phyloP scores from a whole-genome alignment of 1,140 invertebrate genomes.

The Drosophila parabipectinata region DNA sequence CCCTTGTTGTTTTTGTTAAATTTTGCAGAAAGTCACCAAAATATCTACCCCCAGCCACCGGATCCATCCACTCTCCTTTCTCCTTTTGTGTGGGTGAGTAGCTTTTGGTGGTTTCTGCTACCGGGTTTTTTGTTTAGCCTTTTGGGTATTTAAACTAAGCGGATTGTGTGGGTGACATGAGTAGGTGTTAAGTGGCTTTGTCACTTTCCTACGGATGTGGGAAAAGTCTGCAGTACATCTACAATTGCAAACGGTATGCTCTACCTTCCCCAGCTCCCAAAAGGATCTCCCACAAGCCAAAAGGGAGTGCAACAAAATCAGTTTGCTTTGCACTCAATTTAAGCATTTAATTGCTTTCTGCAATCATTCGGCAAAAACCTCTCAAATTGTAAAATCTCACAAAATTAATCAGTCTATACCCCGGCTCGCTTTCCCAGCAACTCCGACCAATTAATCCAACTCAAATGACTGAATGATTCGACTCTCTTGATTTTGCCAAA shows the following conservation, averaged over 20 bases:
- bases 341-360: conserved; percentile 71
- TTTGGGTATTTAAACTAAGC: conserved; percentile 83
- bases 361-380: conserved; percentile 42
- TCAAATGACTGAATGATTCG: conserved; percentile 73
- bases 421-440: conserved; percentile 16
- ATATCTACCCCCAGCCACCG: conserved; percentile 31
- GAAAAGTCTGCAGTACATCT: conserved; percentile 38
- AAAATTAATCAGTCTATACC: conserved; percentile 66
- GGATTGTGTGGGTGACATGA: conserved; percentile 81
- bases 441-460: conserved; percentile 68
- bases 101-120: conserved; percentile 55
- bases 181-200: conserved; percentile 82
- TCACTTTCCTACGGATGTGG: conserved; percentile 66
- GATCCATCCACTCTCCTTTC: conserved; percentile 11
- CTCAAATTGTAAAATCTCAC: conserved; percentile 55
- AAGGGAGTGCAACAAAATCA: conserved; percentile 23
- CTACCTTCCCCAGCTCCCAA: not conserved
- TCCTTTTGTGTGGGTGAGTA: conserved; percentile 28
- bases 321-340: conserved; percentile 63
- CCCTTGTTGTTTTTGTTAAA: conserved; percentile 82
- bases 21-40: conserved; percentile 77
- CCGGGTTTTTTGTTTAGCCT: conserved; percentile 72
- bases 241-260: conserved; percentile 5
- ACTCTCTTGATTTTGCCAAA: conserved; percentile 13
- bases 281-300: conserved; percentile 2